phyloP scores from a whole-genome alignment of 2,888 invertebrate species.

The Furcula furcula region DNA sequence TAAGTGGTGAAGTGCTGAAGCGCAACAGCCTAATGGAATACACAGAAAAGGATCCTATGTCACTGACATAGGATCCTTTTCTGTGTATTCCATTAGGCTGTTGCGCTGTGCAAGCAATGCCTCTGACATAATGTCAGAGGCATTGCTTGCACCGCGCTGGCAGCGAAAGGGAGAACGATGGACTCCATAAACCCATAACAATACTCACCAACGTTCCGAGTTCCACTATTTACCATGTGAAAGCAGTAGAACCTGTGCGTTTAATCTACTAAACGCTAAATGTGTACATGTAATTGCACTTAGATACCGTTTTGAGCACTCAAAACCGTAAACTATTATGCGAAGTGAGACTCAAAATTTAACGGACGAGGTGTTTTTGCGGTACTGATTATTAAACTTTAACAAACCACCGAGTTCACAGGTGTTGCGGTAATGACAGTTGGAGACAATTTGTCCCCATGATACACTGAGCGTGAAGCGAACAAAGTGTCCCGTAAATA shows the following conservation, averaged over 20 bases:
- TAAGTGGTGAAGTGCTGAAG: too few species aligned
- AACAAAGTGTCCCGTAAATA: constrained; percentile 9
- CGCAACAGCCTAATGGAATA: too few species aligned
- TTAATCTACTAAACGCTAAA: constrained; percentile 20
- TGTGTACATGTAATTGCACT: constrained; percentile 34
- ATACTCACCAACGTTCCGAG: too few species aligned
- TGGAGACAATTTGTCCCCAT: constrained; percentile 32
- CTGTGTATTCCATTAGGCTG: too few species aligned
- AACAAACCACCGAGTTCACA: constrained; percentile 53
- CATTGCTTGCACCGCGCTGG: too few species aligned
- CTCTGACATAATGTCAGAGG: too few species aligned
- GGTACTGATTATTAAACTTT: constrained; percentile 38
- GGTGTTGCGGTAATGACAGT: constrained; percentile 45
- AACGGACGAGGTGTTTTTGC: constrained; percentile 41
- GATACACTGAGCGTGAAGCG: constrained; percentile 20
- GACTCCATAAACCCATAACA: too few species aligned
- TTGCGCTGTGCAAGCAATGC: too few species aligned
- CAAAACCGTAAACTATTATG: constrained; percentile 37
- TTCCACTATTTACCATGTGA: constrained; percentile 12
- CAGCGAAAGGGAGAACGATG: too few species aligned
- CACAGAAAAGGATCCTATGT: too few species aligned
- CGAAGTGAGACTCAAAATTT: constrained; percentile 44
- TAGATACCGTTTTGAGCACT: constrained; percentile 40
- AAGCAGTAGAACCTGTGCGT: constrained; percentile 5
- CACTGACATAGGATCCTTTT: too few species aligned